These are phyloP conservation scores for Murina feae DNA, from an alignment of 2,113 vertebrate genomes.

Conservation along the genomic window DNA sequence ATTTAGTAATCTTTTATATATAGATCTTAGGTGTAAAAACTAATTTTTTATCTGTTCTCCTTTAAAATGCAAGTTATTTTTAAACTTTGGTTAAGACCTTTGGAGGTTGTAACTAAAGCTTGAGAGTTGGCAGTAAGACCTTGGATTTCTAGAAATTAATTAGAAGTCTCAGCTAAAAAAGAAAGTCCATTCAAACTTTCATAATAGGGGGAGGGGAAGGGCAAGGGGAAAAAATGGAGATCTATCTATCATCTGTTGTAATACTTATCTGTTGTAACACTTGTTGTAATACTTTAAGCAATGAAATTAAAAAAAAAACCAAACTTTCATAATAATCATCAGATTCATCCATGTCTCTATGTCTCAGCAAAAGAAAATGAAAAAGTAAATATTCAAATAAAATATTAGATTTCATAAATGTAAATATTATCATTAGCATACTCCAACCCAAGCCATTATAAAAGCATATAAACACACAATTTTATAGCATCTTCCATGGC, in stretches of 20 bases:
- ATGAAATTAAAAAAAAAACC: constrained; percentile 25
- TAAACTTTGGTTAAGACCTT: neutral
- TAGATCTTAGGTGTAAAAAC: neutral
- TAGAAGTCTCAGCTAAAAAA: neutral
- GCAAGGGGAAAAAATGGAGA: too few species aligned
- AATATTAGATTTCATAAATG: constrained; percentile 12
- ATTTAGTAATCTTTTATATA: neutral
- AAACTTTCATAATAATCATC: neutral
- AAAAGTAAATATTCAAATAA: constrained; percentile 11
- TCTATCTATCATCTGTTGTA: too few species aligned
- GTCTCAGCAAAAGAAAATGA: neutral
- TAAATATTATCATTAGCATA: neutral
- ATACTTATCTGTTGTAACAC: too few species aligned
- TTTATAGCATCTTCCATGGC: neutral
- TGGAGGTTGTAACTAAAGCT: neutral
- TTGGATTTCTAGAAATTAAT: constrained; percentile 31
- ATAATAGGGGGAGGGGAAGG: too few species aligned
- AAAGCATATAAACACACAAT: neutral
- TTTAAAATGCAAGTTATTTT: constrained; percentile 17
- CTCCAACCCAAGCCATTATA: neutral
- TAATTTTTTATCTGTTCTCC: neutral
- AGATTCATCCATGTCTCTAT: neutral
- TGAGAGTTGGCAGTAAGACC: neutral
- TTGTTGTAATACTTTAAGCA: too few species aligned
- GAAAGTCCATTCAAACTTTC: constrained; percentile 1